These are phyloP conservation scores for Cottoperca gobio DNA, from an alignment of 2,797 vertebrate genomes.

Conservation along the genomic window DNA sequence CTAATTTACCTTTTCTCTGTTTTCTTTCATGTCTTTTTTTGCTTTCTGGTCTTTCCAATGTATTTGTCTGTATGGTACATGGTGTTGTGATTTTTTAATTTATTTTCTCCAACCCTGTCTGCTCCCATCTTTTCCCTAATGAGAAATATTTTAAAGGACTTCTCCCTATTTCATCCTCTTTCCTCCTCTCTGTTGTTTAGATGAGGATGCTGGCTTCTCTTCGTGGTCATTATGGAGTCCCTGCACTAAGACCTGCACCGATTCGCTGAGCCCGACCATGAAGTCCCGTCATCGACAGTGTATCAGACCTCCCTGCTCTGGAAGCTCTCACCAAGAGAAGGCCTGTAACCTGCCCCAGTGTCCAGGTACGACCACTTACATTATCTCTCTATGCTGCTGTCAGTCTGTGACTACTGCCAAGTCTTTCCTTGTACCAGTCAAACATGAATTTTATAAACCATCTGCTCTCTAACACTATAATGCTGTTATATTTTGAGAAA, in stretches of 20 bases:
- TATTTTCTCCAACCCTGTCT: background rate
- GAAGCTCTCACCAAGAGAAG: slow-evolving; percentile 81
- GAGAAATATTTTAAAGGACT: background rate
- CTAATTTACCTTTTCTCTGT: background rate
- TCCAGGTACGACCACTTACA: slow-evolving; percentile 73
- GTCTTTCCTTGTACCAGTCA: background rate
- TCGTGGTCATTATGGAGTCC: slow-evolving; percentile 87
- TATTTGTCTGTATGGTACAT: background rate
- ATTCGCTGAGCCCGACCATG: slow-evolving; percentile 72
- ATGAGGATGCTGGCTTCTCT: slow-evolving; percentile 83
- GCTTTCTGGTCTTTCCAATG: background rate
- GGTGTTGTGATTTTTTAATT: background rate
- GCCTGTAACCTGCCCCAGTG: slow-evolving; percentile 91
- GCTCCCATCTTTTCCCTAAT: background rate
- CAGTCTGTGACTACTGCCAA: background rate
- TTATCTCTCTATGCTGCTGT: background rate
- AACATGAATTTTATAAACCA: background rate
- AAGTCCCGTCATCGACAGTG: slow-evolving; percentile 87
- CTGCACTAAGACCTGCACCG: slow-evolving; percentile 88
- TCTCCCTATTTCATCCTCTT: background rate
- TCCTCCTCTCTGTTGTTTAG: slow-evolving; percentile 36
- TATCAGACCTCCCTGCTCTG: slow-evolving; percentile 80
- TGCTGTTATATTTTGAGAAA: background rate
- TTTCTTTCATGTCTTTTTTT: background rate
- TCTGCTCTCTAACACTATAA: background rate